Evolutionary conservation across 2,113 vertebrate species (phyloP), one percentile per base, ranked within the genome.

Genomic region (Hyaena hyaena): DNA sequence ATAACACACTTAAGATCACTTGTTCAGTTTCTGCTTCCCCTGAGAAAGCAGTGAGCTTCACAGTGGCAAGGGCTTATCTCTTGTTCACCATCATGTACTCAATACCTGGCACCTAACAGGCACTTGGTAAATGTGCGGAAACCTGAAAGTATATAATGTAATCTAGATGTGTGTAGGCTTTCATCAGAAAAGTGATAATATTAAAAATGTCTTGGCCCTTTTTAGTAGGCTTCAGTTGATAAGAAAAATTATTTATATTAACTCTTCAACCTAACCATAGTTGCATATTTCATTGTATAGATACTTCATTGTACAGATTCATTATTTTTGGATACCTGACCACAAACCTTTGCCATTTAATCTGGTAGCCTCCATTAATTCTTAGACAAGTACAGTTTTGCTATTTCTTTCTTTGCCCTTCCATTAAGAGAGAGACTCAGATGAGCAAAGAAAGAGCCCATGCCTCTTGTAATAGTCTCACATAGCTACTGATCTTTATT

Each of bases 171-270:
- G n/a, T 35, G 21, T 43, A 53, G 19, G 45, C 82, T 94, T 94
- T 73, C 7, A 65, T 82, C 35, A 87, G 66, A 85, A 95, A 93
- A 63, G n/a, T 88, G 28, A 83, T 83, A 84, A 55, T 68, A 69
- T 76, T 96, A 84, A 88, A 90, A 82, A 97, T 93, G 16, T 90
- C 28, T 95, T 39, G 35, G 55, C 14, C 65, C 58, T 95, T 92
- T 48, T 91, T 88, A 84, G 17, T 88, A 94, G 58, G n/a, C 28
- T 31, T 93, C 77, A 81, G 26, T 69, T 90, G 48, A 90, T 73
- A 48, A 86, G 50, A 94, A 97, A 91, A 95, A 65, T 21, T 50
- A 66, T 91, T 48, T 84, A 88, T 91, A 23, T 81, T 82, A 97
- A 82, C 39, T 82, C 14, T 93, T 86, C 33, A 77, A 81, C 24